Base-by-base conservation (phyloP, 2,797 vertebrate genomes). In the Netta rufina region DNA sequence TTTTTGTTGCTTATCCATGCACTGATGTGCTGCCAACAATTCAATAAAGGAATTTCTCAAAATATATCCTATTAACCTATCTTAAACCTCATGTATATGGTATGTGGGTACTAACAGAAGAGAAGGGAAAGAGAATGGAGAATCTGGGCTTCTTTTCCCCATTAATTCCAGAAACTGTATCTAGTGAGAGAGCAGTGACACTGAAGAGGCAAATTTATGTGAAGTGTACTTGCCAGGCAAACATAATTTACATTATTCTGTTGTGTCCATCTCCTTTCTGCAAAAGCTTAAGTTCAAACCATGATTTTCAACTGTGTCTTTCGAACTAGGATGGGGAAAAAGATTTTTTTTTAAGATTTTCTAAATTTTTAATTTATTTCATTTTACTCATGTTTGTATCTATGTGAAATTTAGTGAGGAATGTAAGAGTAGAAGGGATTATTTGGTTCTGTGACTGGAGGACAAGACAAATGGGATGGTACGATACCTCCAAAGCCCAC, bases 21-120 rank as follows among this genome's bases (percentile, higher is more conserved):
- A 93, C 60, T 91, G 87, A 92, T 93, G 65, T 92, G 27, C 75
- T 94, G 89, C 93, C 96, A 97, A 75, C 89, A 88, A 30, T 87
- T 93, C 71, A 90, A 15, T 86, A 78, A 83, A 94, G 49, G 79
- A 92, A 62, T 91, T 83, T 92, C 47, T 92, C 57, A 77, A 78
- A 95, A 93, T 88, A 79, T 66, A 72, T 89, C 67, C 65, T 65
- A 82, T 93, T 92, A 90, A 73, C 47, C 13, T 36, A 54, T 92
- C 36, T 79, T 93, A 91, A 95, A 84, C 9, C 58, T 92, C 76
- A 51, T 67, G 13, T 76, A 56, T 87, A 57, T 88, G 41, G 27
- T 87, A 66, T 3, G 2, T 76, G 33, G 74, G 11, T 88, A 41
- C 30, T 96, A 57, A 57, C 32, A 82, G 38, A 86, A 89, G 12